Evolutionary conservation across 1,140 invertebrate species (phyloP).

Genomic region (Drosophila virilis): DNA sequence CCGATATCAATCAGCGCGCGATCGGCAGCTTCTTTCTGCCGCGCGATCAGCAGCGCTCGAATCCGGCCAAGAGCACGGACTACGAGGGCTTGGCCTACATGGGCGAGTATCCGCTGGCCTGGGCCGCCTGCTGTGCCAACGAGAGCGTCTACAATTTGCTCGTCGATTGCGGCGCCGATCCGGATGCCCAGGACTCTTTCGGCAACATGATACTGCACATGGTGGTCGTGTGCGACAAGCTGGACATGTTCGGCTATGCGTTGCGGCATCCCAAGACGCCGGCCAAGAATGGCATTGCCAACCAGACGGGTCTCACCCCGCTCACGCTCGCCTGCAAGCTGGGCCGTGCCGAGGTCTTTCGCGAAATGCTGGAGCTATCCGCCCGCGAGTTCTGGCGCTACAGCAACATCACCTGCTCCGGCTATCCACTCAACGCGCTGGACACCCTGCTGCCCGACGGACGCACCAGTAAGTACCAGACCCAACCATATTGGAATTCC

Average conservation of each 20-base stretch:
- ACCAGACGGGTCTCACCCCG: constrained; percentile 96
- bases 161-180: constrained; percentile 95
- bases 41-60: constrained; percentile 92
- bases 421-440: constrained; percentile 97
- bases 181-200: constrained; percentile 95
- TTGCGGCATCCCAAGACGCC: constrained; percentile 96
- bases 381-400: constrained; percentile 99
- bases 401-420: constrained; percentile 99
- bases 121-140: constrained; percentile 98
- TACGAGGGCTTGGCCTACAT: constrained; percentile 98
- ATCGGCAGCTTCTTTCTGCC: constrained; percentile 97
- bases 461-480: constrained; percentile 91
- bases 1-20: constrained; percentile 95
- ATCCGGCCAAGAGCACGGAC: constrained; percentile 92
- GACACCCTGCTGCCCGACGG: constrained; percentile 98
- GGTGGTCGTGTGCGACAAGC: constrained; percentile 98
- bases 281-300: constrained; percentile 95
- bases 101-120: constrained; percentile 97
- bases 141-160: constrained; percentile 99
- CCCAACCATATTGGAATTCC: too few relatives aligned
- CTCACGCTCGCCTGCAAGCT: constrained; percentile 98
- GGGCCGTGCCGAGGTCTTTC: constrained; percentile 97
- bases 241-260: constrained; percentile 99
- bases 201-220: constrained; percentile 99
- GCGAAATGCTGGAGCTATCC: constrained; percentile 98